Conservation (phyloP, 2,888 invertebrate species). For the Embidobia sp. region DNA sequence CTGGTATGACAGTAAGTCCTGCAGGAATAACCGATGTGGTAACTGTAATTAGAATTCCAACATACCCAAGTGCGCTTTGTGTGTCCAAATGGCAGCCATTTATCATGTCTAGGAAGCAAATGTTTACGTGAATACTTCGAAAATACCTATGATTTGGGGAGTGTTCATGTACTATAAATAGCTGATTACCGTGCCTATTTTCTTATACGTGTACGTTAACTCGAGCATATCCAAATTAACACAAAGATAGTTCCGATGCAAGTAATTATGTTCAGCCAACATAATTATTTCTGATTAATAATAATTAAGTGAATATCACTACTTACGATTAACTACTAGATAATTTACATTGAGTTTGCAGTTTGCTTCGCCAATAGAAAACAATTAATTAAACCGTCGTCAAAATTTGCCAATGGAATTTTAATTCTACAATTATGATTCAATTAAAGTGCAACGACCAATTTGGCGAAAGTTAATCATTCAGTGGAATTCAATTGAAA, state of each 20-base stretch:
- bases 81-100: conserved; percentile 69
- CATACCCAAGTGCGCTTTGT: conserved; percentile 69
- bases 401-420: no score
- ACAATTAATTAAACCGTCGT: no score
- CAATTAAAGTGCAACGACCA: no score
- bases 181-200: conserved; percentile 25
- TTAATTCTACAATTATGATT: no score
- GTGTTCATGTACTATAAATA: conserved; percentile 39
- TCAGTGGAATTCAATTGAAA: no score
- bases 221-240: conserved; percentile 5
- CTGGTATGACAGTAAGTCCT: conserved; percentile 60
- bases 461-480: no score
- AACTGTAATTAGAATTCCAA: conserved; percentile 71
- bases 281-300: conserved; percentile 7
- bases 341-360: no score
- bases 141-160: conserved; percentile 48
- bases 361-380: no score
- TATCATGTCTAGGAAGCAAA: conserved; percentile 65
- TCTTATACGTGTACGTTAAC: conserved; percentile 18
- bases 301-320: neutral
- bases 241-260: neutral
- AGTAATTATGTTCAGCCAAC: conserved; percentile 12
- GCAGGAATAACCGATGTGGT: conserved; percentile 61
- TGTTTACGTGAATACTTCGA: conserved; percentile 58
- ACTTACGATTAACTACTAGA: neutral